phyloP scores from a whole-genome alignment of 2,113 vertebrate species.

The Leucopsar rothschildi region DNA sequence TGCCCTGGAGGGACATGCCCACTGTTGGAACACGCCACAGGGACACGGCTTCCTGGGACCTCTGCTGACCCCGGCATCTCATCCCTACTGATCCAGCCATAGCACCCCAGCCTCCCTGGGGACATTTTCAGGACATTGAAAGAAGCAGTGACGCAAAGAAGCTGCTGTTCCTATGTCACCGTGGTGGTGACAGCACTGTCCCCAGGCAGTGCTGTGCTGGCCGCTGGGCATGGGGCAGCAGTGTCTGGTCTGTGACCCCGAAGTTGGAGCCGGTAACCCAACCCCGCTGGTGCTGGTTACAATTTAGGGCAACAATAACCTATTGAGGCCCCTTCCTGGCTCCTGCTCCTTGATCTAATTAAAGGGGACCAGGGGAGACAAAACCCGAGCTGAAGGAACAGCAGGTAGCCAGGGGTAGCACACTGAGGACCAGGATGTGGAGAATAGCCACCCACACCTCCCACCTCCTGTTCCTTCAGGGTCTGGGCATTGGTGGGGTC shows the following conservation, averaged over 20 bases:
- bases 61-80: fast-evolving
- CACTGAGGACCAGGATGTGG: fast-evolving
- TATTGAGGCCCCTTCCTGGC: constrained; percentile 53
- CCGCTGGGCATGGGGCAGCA: fast-evolving
- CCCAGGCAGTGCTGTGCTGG: fast-evolving
- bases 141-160: neutral
- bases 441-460: neutral
- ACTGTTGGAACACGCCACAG: fast-evolving
- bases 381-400: neutral
- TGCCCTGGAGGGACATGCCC: neutral
- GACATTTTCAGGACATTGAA: neutral
- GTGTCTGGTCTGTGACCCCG: constrained; percentile 26
- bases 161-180: neutral
- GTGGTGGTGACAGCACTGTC: fast-evolving
- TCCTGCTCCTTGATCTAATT: constrained; percentile 52
- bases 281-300: constrained; percentile 35
- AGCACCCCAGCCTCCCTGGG: neutral
- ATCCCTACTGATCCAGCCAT: neutral
- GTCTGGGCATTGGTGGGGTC: too few relatives aligned
- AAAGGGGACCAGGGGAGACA: neutral
- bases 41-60: neutral
- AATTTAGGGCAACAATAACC: constrained; percentile 65
- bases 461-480: fast-evolving
- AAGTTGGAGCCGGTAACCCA: neutral
- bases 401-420: neutral